Conservation (phyloP, 92 coral and sea anemone species). For the Epizoanthus ramosus region DNA sequence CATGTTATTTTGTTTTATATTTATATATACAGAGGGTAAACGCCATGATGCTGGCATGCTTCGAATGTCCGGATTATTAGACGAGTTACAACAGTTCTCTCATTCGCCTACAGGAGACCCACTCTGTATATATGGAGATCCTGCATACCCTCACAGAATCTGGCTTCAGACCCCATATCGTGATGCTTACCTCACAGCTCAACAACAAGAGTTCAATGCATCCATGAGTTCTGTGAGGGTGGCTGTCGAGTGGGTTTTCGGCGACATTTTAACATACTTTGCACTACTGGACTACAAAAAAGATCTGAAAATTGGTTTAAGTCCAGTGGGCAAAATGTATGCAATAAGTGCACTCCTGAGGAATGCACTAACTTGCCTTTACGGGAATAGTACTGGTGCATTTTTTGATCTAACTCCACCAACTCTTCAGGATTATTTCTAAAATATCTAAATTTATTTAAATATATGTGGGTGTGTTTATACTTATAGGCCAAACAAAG, state of each 20-base stretch:
- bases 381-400: background rate
- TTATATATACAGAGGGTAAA: constrained; percentile 39
- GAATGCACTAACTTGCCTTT: constrained; percentile 21
- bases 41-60: constrained; percentile 47
- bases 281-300: constrained; percentile 6
- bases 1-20: background rate
- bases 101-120: constrained; percentile 34
- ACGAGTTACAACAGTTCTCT: constrained; percentile 10
- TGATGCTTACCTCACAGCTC: constrained; percentile 9
- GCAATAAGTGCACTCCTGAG: constrained; percentile 21
- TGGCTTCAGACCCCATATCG: constrained; percentile 39
- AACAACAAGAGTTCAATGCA: constrained; percentile 37
- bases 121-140: constrained; percentile 45
- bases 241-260: constrained; percentile 24
- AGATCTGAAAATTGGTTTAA: constrained; percentile 7
- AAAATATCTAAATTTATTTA: background rate
- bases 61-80: constrained; percentile 38
- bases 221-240: constrained; percentile 44
- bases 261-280: constrained; percentile 6
- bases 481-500: no score
- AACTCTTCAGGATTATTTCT: constrained; percentile 8
- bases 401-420: constrained; percentile 15
- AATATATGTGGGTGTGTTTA: no score
- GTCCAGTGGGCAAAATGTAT: constrained; percentile 11
- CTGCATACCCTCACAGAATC: constrained; percentile 38